Percentiles rank a stretch among this genome's conserved stretches.
These are phyloP conservation scores for Leptura quadrifasciata DNA, from an alignment of 2,888 invertebrate genomes.

Conservation along the genomic window DNA sequence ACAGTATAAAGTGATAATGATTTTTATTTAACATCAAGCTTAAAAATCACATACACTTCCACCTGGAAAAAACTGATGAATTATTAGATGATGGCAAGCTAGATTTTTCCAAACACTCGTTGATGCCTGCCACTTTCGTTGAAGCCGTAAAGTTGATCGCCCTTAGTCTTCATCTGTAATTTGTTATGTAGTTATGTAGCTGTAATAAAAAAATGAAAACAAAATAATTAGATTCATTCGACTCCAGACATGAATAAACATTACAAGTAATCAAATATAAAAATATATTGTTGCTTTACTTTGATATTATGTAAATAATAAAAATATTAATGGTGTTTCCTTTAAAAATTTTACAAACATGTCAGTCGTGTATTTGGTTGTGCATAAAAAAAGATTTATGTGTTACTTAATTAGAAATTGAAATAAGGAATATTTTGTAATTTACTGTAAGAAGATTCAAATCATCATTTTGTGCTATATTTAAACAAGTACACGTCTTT, in stretches of 20 bases:
- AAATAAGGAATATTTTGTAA: too few species aligned
- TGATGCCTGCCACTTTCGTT: slow-evolving; percentile 27
- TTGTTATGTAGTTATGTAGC: slow-evolving; percentile 59
- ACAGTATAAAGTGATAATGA: too few species aligned
- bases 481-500: too few species aligned
- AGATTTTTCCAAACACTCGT: slow-evolving; percentile 35
- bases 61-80: slow-evolving; percentile 50
- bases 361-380: too few species aligned
- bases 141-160: slow-evolving; percentile 36
- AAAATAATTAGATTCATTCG: slow-evolving; percentile 57
- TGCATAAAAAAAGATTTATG: too few species aligned
- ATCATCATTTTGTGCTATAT: too few species aligned
- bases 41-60: slow-evolving; percentile 47
- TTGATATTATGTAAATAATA: background rate
- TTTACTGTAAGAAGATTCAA: too few species aligned
- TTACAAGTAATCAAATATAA: slow-evolving; percentile 8
- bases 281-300: slow-evolving; percentile 30
- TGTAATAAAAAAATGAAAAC: slow-evolving; percentile 72
- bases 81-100: slow-evolving; percentile 48
- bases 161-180: slow-evolving; percentile 49
- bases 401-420: too few species aligned
- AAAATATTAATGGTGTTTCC: too few species aligned
- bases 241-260: slow-evolving; percentile 32
- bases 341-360: too few species aligned
- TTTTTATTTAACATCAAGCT: slow-evolving; percentile 42